Conservation (phyloP, 2,113 vertebrate genomes). For the Columba janthina region DNA sequence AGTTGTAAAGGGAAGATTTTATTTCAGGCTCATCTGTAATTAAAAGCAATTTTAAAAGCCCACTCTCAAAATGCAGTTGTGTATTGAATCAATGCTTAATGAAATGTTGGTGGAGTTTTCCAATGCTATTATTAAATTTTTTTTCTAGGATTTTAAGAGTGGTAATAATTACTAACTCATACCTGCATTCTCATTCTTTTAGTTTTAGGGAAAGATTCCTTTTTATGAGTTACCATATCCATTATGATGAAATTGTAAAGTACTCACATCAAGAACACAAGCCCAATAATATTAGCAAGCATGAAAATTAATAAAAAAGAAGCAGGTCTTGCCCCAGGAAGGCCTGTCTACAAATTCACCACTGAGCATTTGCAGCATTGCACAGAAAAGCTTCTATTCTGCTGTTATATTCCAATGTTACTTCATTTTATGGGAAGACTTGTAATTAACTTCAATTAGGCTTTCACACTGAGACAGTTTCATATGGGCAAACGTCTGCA, state of each 20-base stretch:
- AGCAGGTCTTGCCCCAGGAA: neutral
- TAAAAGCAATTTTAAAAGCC: neutral
- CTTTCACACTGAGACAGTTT: neutral
- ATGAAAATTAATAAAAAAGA: neutral
- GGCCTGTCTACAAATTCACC: neutral
- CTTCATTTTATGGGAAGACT: neutral
- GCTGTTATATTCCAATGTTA: neutral
- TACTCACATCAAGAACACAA: neutral
- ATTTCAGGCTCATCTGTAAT: neutral
- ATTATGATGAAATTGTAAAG: neutral
- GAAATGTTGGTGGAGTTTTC: neutral
- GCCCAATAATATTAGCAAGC: neutral
- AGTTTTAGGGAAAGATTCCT: neutral
- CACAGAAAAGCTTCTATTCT: neutral
- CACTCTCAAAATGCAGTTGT: neutral
- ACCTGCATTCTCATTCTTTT: neutral
- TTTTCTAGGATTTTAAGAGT: slow-evolving; percentile 16
- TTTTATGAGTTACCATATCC: neutral
- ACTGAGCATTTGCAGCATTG: neutral
- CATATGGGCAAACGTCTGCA: neutral
- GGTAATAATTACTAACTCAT: neutral
- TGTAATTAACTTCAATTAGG: neutral
- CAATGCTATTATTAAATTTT: slow-evolving; percentile 6
- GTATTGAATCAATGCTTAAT: slow-evolving; percentile 7
- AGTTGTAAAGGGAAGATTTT: neutral